phyloP scores from a whole-genome alignment of 2,797 vertebrate species.

The Sphenopsis melanotis region DNA sequence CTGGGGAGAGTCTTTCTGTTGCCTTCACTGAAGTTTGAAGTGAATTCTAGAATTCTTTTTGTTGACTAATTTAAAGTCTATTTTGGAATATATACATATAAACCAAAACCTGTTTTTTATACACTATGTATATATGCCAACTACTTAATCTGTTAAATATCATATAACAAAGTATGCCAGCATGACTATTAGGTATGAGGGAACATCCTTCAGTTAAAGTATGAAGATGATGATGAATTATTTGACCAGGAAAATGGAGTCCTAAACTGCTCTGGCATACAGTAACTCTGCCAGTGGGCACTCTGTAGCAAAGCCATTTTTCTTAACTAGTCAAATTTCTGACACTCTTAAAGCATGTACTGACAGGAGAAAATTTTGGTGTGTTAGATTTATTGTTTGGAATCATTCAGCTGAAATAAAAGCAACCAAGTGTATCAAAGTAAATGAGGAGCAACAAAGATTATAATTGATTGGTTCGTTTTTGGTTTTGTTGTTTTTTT shows the following conservation, averaged over 20 bases:
- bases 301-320: neutral
- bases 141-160: neutral
- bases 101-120: neutral
- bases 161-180: neutral
- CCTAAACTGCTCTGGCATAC: neutral
- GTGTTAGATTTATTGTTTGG: neutral
- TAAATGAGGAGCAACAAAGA: neutral
- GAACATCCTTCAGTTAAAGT: neutral
- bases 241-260: neutral
- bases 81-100: neutral
- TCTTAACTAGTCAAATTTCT: neutral
- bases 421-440: neutral
- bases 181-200: neutral
- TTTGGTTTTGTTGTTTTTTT: neutral
- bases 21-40: neutral
- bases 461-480: neutral
- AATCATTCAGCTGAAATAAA: neutral
- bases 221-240: neutral
- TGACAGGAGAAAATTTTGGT: neutral
- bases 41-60: neutral
- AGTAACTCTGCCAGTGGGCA: neutral
- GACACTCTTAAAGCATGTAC: neutral
- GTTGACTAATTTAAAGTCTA: neutral
- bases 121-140: neutral
- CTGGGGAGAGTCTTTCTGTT: neutral